Evolutionary conservation across 2,888 invertebrate genomes (phyloP).

Genomic region (Drosophila glabriapex): DNA sequence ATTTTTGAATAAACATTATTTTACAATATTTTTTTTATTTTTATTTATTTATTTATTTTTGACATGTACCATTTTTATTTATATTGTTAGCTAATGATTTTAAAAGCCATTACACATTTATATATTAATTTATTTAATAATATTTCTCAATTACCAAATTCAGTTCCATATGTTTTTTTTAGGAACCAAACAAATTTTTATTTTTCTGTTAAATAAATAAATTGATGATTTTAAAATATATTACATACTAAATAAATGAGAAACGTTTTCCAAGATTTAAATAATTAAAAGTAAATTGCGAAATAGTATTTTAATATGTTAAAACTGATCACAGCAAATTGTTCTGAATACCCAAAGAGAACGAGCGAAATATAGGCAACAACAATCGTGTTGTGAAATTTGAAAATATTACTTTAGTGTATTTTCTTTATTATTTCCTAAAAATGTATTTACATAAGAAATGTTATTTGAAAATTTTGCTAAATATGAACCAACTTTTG

Average conservation of each 20-base stretch:
- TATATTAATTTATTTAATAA: conserved; percentile 22
- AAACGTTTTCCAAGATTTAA: conserved; percentile 38
- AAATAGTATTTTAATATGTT: conserved; percentile 52
- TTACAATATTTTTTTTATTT: conserved; percentile 60
- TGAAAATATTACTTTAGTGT: conserved; percentile 3
- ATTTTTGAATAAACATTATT: conserved; percentile 61
- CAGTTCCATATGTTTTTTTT: conserved; percentile 5
- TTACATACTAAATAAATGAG: conserved; percentile 68
- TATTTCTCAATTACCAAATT: conserved; percentile 23
- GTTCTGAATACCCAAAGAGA: conserved; percentile 65
- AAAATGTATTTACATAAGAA: conserved; percentile 66
- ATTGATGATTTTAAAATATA: conserved; percentile 26
- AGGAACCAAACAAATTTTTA: conserved; percentile 14
- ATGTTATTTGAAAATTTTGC: conserved; percentile 50
- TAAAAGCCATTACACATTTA: conserved; percentile 37
- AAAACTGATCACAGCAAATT: conserved; percentile 79
- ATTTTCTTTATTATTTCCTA: conserved; percentile 19
- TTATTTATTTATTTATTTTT: conserved; percentile 27
- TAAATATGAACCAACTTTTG: conserved; percentile 52
- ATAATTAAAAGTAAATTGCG: conserved; percentile 30
- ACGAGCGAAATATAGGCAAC: conserved; percentile 28
- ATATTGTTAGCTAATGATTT: conserved; percentile 37
- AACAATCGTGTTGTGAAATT: conserved; percentile 21
- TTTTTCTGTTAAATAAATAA: conserved; percentile 56
- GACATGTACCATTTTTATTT: conserved; percentile 57